These are phyloP conservation scores for Knipowitschia caucasica DNA, from an alignment of 2,797 vertebrate species.

Conservation along the genomic window DNA sequence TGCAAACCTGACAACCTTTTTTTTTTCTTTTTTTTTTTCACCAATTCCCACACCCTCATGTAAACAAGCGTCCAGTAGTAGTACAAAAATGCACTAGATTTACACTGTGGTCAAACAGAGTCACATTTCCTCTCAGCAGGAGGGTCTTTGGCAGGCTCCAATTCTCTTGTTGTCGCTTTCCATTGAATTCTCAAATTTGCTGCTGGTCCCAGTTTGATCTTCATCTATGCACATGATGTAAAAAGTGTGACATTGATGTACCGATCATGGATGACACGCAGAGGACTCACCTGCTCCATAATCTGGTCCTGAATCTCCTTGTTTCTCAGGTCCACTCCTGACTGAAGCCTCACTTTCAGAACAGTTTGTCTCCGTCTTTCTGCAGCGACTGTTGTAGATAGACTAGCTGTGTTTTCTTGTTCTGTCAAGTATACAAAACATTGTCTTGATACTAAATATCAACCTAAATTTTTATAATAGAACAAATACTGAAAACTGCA, in stretches of 20 bases:
- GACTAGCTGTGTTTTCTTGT: no score
- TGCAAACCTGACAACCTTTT: no score
- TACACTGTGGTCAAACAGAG: conserved; percentile 6
- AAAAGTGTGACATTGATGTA: background rate
- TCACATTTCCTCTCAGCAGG: background rate
- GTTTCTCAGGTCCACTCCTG: background rate
- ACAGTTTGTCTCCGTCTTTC: background rate
- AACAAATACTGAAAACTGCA: no score
- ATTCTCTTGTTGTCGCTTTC: background rate
- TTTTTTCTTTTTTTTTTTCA: no score
- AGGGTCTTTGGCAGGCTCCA: background rate
- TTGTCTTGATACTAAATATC: no score
- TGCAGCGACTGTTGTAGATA: no score
- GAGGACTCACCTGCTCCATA: conserved; percentile 9
- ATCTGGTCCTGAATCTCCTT: conserved; percentile 12
- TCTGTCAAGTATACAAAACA: no score
- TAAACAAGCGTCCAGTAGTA: no score
- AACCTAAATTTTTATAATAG: no score
- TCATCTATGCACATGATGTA: background rate
- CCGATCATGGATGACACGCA: background rate
- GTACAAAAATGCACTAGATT: background rate
- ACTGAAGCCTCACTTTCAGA: conserved; percentile 3
- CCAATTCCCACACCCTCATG: no score
- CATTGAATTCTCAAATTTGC: background rate
- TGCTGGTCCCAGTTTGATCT: background rate